Percentiles rank a stretch among this genome's conserved stretches.
phyloP scores from a whole-genome alignment of 2,113 vertebrate genomes.

The Petromus typicus region DNA sequence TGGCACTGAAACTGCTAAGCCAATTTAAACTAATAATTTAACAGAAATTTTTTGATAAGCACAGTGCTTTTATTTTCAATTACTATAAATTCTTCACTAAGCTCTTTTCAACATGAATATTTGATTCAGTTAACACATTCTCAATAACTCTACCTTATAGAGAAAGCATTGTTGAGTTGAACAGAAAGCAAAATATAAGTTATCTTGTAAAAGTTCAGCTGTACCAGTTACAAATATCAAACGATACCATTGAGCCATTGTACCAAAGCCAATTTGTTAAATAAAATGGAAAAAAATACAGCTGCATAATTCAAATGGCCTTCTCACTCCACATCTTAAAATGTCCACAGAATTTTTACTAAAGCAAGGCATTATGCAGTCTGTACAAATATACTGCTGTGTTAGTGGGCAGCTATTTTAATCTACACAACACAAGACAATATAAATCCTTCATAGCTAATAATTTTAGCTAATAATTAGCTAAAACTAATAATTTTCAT shows the following conservation, averaged over 20 bases:
- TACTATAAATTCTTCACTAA: constrained; percentile 38
- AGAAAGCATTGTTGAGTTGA: constrained; percentile 15
- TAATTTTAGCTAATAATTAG: too few species aligned
- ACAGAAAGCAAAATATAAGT: constrained; percentile 53
- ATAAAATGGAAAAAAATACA: constrained; percentile 40
- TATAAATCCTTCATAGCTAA: constrained; percentile 64
- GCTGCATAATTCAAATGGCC: constrained; percentile 58
- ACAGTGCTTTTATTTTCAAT: constrained; percentile 17
- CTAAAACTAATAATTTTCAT: constrained; percentile 55
- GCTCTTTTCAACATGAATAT: constrained; percentile 48
- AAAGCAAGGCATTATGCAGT: constrained; percentile 80
- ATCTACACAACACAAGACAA: constrained; percentile 67
- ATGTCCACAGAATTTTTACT: constrained; percentile 68
- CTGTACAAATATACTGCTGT: constrained; percentile 75
- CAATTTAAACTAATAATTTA: constrained; percentile 45
- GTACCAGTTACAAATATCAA: constrained; percentile 82
- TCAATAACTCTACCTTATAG: constrained; percentile 35
- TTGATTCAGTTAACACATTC: constrained; percentile 34
- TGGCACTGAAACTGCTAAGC: background rate
- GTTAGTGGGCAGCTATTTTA: constrained; percentile 74
- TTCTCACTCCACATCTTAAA: constrained; percentile 65
- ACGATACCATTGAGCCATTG: constrained; percentile 73
- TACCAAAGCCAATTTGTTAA: constrained; percentile 58
- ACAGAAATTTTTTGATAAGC: constrained; percentile 34
- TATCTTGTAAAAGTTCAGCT: constrained; percentile 72